Evolutionary conservation across 2,888 invertebrate genomes (phyloP), one percentile per base, ranked within the genome.

Genomic region (Synanthedon vespiformis): DNA sequence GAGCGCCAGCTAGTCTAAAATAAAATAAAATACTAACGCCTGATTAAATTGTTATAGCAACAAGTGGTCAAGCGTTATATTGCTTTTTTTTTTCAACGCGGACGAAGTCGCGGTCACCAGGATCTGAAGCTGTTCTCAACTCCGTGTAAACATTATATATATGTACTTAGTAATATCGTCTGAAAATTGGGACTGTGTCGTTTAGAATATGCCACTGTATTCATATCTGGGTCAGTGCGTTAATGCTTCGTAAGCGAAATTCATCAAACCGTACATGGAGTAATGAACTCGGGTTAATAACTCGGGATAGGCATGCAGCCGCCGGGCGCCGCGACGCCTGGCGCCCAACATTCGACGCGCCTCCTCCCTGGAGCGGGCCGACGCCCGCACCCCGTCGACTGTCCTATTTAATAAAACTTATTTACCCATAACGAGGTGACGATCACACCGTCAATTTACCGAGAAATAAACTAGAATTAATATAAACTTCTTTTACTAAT

Each of bases 371-470:
- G 34, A 34, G 34, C 34, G 34, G 34, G 2, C 34, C 48, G 16
- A 16, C 67, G 63, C 64, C 64, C 66, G 61, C 71, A 63, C 73
- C 72, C 76, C 68, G 61, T 61, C 14, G 52, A 60, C 71, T 67
- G 75, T 67, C 70, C 72, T 68, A 76, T 76, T 77, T 76, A 79
- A 77, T 77, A 75, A 34, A 34, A 69, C 76, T 73, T 76, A 74
- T 77, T 74, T 77, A 73, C 72, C 65, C 66, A 60, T 61, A 61
- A 63, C 56, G 22, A 54, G 57, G 53, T 52, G 50, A 40, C 14
- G 8, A 50, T 55, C 51, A 73, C 70, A 74, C 72, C 65, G 61
- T 34, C 8, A 34, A 34, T 34, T 8, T 34, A 12, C 48, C 48
- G 4, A 10, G 2, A n/a, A 50, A n/a, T 34, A 4, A 48, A 14